phyloP scores from a whole-genome alignment of 1,140 invertebrate species.

The Pseudomyrmex concolor region DNA sequence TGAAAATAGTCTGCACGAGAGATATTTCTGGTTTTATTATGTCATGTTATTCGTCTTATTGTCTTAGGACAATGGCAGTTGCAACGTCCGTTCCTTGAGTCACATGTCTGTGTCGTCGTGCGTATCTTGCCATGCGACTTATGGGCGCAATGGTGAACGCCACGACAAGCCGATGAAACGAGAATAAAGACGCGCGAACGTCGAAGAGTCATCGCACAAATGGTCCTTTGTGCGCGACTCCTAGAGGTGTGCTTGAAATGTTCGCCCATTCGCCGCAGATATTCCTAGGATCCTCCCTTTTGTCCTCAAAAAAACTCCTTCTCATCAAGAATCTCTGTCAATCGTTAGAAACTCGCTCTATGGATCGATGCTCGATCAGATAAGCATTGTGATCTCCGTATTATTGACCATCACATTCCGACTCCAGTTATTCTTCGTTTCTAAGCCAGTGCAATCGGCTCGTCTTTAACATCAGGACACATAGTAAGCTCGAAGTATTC shows the following conservation, averaged over 20 bases:
- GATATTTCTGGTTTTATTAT: constrained; percentile 30
- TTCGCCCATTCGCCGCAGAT: not conserved
- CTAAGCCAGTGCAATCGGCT: not conserved
- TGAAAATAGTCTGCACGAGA: constrained; percentile 10
- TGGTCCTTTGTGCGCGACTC: not conserved
- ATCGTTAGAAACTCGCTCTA: not conserved
- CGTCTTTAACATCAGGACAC: not conserved
- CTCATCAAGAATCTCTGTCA: constrained; percentile 4
- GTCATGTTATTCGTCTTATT: constrained; percentile 52
- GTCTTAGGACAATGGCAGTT: constrained; percentile 52
- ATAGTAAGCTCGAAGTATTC: too few species aligned
- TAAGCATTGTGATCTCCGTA: too few species aligned
- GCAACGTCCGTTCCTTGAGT: constrained; percentile 60
- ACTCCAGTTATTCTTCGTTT: not conserved
- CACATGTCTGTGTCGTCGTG: not conserved
- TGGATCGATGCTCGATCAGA: too few species aligned
- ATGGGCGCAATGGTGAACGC: not conserved
- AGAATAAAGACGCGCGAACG: constrained; percentile 13
- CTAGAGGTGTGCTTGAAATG: constrained; percentile 3
- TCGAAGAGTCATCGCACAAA: constrained; percentile 1
- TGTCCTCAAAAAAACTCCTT: constrained; percentile 3
- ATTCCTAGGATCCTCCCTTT: constrained; percentile 10
- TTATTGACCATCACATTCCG: not conserved
- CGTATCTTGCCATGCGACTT: not conserved
- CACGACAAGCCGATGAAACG: constrained; percentile 25